Evolutionary conservation across 2,113 vertebrate genomes (phyloP), one percentile per base, ranked within the genome.

Genomic region (Osmerus eperlanus): DNA sequence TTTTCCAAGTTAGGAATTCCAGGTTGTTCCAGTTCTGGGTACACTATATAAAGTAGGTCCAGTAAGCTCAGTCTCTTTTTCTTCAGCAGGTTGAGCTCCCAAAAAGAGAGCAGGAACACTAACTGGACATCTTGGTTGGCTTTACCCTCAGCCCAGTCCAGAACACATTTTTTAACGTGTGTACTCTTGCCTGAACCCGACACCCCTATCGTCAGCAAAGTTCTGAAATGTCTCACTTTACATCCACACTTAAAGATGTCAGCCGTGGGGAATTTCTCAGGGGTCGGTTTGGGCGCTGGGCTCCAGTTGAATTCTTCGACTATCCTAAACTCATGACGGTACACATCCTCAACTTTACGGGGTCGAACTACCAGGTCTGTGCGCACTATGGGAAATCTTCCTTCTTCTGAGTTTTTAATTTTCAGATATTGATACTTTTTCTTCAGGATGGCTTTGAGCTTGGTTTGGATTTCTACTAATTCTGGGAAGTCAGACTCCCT

Each of bases 161-260:
- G 74, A 36, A 76, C 76, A 72, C 55, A 80, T 3, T 53, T 77
- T 59, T 79, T 81, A 18, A 86, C 74, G 0, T 71, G 25, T 18
- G 78, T 83, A 53, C 72, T 83, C 78, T 88, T 86, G 41, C 83
- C 83, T 1, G 79, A 51, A 47, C 85, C 85, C n/a, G 64, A 19
- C 63, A 73, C 75, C 36, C 83, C 85, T 9, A 78, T 15, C 2
- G 80, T 76, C 67, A 85, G 9, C 52, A 83, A 19, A 2, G 74
- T 84, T 67, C 54, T 62, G 21, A 69, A 56, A 56, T 18, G 54
- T 7, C 54, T 0, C 14, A 73, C 71, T 67, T 71, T 13, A 55
- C 70, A 75, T 11, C 71, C 55, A 19, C 76, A 79, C 4, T 63
- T 59, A 9, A 83, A 71, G 47, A 82, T 2, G 1, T 75, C 41